phyloP scores from a whole-genome alignment of 2,888 invertebrate genomes.

The Panzeria rudis region DNA sequence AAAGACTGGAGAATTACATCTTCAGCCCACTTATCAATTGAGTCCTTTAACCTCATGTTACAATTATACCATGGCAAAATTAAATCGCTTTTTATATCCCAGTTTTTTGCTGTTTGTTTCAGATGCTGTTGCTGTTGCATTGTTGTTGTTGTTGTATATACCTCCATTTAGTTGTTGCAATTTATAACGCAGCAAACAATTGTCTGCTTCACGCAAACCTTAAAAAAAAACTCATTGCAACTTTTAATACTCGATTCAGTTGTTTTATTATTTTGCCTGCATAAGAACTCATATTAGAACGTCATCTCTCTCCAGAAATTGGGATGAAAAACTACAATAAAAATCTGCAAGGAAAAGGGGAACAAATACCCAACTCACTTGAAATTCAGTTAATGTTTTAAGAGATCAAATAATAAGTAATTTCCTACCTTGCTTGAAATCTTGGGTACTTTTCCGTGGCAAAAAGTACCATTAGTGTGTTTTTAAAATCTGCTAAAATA shows the following conservation, averaged over 20 bases:
- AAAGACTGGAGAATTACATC: conserved; percentile 35
- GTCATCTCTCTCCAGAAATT: conserved; percentile 43
- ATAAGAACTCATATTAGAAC: conserved; percentile 64
- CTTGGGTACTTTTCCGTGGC: neutral
- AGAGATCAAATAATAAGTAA: too few species aligned
- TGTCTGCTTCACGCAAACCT: conserved; percentile 71
- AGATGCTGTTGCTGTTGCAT: conserved; percentile 46
- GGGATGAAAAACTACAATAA: neutral
- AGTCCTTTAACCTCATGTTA: conserved; percentile 72
- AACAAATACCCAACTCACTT: conserved; percentile 63
- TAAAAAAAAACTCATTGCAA: conserved; percentile 77
- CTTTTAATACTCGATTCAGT: conserved; percentile 80
- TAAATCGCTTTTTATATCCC: conserved; percentile 50
- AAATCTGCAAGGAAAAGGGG: conserved; percentile 12
- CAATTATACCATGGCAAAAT: conserved; percentile 70
- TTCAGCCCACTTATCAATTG: conserved; percentile 69
- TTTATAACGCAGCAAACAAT: conserved; percentile 72
- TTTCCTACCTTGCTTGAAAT: too few species aligned
- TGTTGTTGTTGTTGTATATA: conserved; percentile 47
- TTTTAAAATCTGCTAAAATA: neutral
- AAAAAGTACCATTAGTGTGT: neutral
- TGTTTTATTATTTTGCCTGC: conserved; percentile 36
- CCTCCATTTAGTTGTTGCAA: conserved; percentile 69
- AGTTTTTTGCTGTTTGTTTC: conserved; percentile 17
- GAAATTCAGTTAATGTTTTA: too few species aligned